These are phyloP conservation scores for Anneissia japonica DNA, from an alignment of 35 echinoderm and acorn worm species.

Conservation along the genomic window DNA sequence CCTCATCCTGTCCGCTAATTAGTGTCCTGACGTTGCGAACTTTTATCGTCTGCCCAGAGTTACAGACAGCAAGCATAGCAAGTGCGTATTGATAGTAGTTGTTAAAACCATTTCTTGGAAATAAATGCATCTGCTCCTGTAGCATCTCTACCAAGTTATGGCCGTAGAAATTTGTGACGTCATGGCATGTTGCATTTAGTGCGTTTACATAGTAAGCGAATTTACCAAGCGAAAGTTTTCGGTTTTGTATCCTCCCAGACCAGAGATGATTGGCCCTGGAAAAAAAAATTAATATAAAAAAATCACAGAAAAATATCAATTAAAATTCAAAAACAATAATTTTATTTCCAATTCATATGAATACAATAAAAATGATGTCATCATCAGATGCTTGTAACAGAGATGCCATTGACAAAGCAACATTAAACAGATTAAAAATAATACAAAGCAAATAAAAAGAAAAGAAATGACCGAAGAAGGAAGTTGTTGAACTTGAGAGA, in stretches of 20 bases:
- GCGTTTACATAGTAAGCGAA: conserved; percentile 56
- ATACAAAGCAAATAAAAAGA: too few species aligned
- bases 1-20: conserved; percentile 20
- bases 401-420: too few species aligned
- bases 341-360: too few species aligned
- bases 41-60: conserved; percentile 9
- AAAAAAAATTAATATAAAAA: too few species aligned
- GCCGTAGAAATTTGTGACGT: conserved; percentile 44
- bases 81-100: conserved; percentile 60
- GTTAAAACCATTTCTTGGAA: conserved; percentile 12
- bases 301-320: too few species aligned
- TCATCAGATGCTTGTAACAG: too few species aligned
- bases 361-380: too few species aligned
- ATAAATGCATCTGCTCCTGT: conserved; percentile 13
- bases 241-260: background rate
- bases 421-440: too few species aligned
- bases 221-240: conserved; percentile 26
- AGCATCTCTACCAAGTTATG: conserved; percentile 36
- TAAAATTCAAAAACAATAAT: too few species aligned
- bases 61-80: conserved; percentile 55
- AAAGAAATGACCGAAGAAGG: too few species aligned
- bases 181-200: conserved; percentile 47
- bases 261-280: background rate
- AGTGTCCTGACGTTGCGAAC: background rate
- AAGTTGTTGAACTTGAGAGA: too few species aligned